Evolutionary conservation across 2,113 vertebrate genomes (phyloP), one percentile per base, ranked within the genome.

Genomic region (Delphinapterus leucas): DNA sequence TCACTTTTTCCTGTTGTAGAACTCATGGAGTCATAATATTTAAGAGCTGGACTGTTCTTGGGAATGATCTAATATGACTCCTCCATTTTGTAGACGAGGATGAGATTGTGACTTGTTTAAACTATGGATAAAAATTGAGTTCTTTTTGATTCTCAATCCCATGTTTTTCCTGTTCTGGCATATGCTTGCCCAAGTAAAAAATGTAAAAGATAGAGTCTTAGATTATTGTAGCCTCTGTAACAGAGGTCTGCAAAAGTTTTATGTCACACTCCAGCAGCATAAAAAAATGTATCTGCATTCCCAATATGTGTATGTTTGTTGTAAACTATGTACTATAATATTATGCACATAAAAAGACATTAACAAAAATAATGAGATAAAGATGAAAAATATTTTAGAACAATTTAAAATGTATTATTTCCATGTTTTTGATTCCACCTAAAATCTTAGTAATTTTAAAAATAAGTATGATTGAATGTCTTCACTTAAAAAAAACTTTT

Each of bases 71-170:
- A 20, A 53, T 67, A 41, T 6, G 88, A 53, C 11, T 67, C 44
- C 41, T 80, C 0, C 1, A 38, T 80, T 85, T 84, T 88, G 31
- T 49, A 53, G 44, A 80, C 38, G 47, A 92, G 47, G 73, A 67
- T 89, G 58, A 94, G 58, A 74, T 68, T 89, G 77, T 74, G 49
- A 81, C n/a, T 94, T 93, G 38, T 67, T 90, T 92, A 41, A 84
- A 44, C 21, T n/a, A 10, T 91, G 74, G 67, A 28, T 87, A 79
- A 76, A 77, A 92, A 68, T 36, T 67, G 67, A 82, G 13, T 80
- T 80, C 63, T 84, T 88, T 71, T 70, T 67, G 41, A 74, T 70
- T 90, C 28, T 74, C 17, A 81, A 21, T 15, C 6, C 25, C 28
- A 3, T 83, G 55, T 81, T 93, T 93, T 94, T 88, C 23, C 33